A percentile compares a stretch with the other conserved stretches of the same genome.
These are phyloP conservation scores for Trachythela sp. DNA, from an alignment of 64 coral and sea anemone genomes.

Conservation along the genomic window DNA sequence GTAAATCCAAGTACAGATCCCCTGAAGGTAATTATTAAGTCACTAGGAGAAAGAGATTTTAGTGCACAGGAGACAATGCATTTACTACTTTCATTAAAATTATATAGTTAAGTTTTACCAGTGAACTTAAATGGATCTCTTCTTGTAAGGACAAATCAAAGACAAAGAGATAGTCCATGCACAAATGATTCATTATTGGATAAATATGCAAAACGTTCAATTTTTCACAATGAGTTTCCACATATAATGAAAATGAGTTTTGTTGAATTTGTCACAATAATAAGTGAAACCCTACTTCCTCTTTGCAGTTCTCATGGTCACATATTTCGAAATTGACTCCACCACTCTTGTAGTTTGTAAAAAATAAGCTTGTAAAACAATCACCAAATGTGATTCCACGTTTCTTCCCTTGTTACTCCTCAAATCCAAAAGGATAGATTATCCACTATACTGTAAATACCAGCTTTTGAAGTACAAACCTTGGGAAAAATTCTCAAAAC, in stretches of 20 bases:
- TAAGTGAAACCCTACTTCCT: too few relatives aligned
- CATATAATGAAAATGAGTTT: not conserved
- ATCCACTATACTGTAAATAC: too few relatives aligned
- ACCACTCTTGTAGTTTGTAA: not conserved
- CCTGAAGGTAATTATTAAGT: too few relatives aligned
- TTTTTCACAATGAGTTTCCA: not conserved
- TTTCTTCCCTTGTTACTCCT: slow-evolving; percentile 1
- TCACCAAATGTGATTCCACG: slow-evolving; percentile 3
- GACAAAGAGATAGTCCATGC: not conserved
- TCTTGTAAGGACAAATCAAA: not conserved
- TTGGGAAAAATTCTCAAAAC: slow-evolving; percentile 15
- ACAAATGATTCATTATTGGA: slow-evolving; percentile 5
- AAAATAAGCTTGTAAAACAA: slow-evolving; percentile 6
- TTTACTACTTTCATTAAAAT: slow-evolving; percentile 18
- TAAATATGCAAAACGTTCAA: slow-evolving; percentile 20
- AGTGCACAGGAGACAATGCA: slow-evolving; percentile 24
- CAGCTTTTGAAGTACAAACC: not conserved
- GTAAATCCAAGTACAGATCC: not conserved
- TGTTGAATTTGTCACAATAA: not conserved
- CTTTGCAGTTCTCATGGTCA: too few relatives aligned
- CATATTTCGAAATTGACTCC: too few relatives aligned
- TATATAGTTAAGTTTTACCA: slow-evolving; percentile 19
- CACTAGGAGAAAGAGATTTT: too few relatives aligned
- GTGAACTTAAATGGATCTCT: slow-evolving; percentile 10
- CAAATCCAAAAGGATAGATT: too few relatives aligned